These are phyloP conservation scores for Volucella bombylans DNA, from an alignment of 2,888 invertebrate species.

Conservation along the genomic window DNA sequence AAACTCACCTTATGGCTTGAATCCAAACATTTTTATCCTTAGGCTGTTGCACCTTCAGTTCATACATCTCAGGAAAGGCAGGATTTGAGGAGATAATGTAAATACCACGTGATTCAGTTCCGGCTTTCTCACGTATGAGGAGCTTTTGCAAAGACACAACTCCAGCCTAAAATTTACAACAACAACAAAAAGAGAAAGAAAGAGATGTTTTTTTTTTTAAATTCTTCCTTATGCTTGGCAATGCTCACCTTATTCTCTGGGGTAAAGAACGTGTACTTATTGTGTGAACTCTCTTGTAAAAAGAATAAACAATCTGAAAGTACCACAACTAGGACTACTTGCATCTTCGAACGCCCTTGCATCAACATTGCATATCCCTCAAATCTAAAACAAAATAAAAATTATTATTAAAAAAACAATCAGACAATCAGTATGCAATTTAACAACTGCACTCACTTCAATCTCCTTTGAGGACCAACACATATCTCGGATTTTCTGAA, in stretches of 20 bases:
- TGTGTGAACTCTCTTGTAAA: conserved; percentile 93
- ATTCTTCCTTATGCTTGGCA: too few species aligned
- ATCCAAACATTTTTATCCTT: conserved; percentile 96
- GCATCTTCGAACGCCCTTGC: conserved; percentile 95
- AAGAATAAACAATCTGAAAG: conserved; percentile 96
- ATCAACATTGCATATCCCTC: conserved; percentile 94
- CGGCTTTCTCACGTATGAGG: conserved; percentile 96
- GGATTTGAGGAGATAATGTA: conserved; percentile 97
- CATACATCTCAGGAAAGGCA: conserved; percentile 97
- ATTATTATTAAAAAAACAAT: conserved; percentile 3
- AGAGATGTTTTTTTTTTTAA: neutral
- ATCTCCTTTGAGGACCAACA: conserved; percentile 90
- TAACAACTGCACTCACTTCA: conserved; percentile 84
- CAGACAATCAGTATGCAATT: neutral
- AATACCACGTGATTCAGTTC: conserved; percentile 93
- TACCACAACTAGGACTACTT: conserved; percentile 93
- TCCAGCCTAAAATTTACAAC: conserved; percentile 86
- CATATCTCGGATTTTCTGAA: conserved; percentile 96
- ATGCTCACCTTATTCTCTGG: conserved; percentile 93
- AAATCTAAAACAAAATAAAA: conserved; percentile 83
- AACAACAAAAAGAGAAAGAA: neutral
- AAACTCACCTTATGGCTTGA: conserved; percentile 87
- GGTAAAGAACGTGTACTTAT: conserved; percentile 94
- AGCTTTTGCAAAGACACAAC: conserved; percentile 96
- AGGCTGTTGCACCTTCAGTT: conserved; percentile 92